Percentiles rank a stretch among this genome's conserved stretches.
phyloP scores from a whole-genome alignment of 2,797 vertebrate genomes.

The Triplophysa yarkandensis region DNA sequence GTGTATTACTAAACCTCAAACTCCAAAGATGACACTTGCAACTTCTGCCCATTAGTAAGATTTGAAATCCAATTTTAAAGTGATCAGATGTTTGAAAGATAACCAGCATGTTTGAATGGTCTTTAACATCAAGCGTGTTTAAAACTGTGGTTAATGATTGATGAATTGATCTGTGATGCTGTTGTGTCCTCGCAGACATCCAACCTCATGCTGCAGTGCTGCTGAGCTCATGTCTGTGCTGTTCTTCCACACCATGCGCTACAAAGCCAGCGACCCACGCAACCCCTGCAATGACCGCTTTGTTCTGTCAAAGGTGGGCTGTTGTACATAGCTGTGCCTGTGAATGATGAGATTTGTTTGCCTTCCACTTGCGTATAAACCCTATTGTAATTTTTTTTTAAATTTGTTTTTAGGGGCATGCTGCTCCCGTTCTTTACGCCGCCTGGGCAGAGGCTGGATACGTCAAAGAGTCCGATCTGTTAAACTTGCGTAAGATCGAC shows the following conservation, averaged over 20 bases:
- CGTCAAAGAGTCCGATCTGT: constrained; percentile 74
- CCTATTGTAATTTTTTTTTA: not conserved
- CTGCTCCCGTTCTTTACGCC: constrained; percentile 80
- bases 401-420: constrained; percentile 73
- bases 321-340: not conserved
- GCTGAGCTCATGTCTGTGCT: constrained; percentile 88
- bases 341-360: not conserved
- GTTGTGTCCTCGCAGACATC: constrained; percentile 72
- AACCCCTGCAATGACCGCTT: constrained; percentile 86
- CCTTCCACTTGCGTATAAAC: not conserved
- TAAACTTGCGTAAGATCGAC: constrained; percentile 81
- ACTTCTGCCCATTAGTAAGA: not conserved
- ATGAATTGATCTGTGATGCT: not conserved
- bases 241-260: constrained; percentile 88
- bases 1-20: constrained; percentile 20
- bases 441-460: constrained; percentile 80
- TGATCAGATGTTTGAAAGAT: constrained; percentile 21
- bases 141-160: constrained; percentile 19
- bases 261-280: constrained; percentile 79
- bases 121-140: constrained; percentile 40
- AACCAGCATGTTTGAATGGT: constrained; percentile 46
- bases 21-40: not conserved
- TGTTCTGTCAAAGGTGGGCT: constrained; percentile 83
- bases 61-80: constrained; percentile 23
- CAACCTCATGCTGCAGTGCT: constrained; percentile 87